Conservation (phyloP, 2,797 vertebrate species). For the Gastrophryne carolinensis region DNA sequence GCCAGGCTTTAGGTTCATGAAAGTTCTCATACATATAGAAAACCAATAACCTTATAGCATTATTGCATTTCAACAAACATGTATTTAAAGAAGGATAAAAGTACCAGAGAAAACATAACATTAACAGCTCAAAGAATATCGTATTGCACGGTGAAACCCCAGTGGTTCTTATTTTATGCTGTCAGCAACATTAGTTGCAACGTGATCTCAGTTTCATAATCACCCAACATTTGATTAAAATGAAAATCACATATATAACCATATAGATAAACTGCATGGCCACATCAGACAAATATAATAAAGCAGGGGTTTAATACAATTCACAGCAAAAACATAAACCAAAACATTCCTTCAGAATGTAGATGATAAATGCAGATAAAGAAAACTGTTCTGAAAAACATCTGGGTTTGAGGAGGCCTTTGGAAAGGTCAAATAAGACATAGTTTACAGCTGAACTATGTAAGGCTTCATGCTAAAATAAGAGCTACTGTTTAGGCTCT, state of each 20-base stretch:
- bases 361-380: neutral
- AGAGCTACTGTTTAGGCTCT: neutral
- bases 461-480: neutral
- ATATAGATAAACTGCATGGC: neutral
- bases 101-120: neutral
- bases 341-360: neutral
- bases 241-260: neutral
- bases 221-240: neutral
- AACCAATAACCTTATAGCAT: conserved; percentile 43
- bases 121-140: neutral
- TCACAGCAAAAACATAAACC: neutral
- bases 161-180: neutral
- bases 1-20: neutral
- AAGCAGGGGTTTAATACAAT: neutral
- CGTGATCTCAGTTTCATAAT: neutral
- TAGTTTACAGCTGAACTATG: neutral
- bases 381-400: neutral
- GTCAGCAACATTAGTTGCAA: neutral
- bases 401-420: neutral
- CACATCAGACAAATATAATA: neutral
- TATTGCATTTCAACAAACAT: conserved; percentile 26
- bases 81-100: neutral
- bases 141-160: neutral
- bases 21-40: conserved; percentile 3
- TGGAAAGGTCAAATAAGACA: neutral